phyloP scores from a whole-genome alignment of 2,888 invertebrate genomes.

The Parascotia fuliginaria region DNA sequence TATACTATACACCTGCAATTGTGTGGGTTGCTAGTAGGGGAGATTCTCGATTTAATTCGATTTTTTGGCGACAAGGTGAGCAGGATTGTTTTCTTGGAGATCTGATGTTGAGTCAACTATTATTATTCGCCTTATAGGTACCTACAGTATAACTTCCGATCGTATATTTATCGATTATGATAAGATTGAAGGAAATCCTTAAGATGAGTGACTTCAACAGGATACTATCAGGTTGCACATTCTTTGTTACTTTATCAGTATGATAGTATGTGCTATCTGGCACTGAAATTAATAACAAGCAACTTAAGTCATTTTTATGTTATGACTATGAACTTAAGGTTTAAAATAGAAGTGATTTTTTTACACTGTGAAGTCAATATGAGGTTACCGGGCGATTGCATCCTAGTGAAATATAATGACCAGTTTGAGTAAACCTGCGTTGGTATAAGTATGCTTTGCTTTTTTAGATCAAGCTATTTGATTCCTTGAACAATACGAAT shows the following conservation, averaged over 20 bases:
- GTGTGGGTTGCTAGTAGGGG: slow-evolving; percentile 47
- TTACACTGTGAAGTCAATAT: no score
- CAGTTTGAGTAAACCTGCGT: no score
- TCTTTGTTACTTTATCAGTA: slow-evolving; percentile 7
- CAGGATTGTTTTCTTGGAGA: slow-evolving; percentile 46
- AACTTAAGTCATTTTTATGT: no score
- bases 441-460: no score
- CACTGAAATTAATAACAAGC: background rate
- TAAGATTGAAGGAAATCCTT: slow-evolving; percentile 31
- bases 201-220: slow-evolving; percentile 23
- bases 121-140: slow-evolving; percentile 37
- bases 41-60: slow-evolving; percentile 50
- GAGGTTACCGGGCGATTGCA: no score
- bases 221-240: slow-evolving; percentile 2
- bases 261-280: slow-evolving; percentile 4
- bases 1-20: slow-evolving; percentile 48
- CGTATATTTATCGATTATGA: slow-evolving; percentile 47
- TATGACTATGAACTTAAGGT: no score
- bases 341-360: no score
- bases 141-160: slow-evolving; percentile 63
- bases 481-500: no score
- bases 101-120: slow-evolving; percentile 57
- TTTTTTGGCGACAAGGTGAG: slow-evolving; percentile 41
- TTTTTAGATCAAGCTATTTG: no score
- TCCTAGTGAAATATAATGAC: no score